These are phyloP conservation scores for Ceratoteleas bidentatus DNA, from an alignment of 1,140 invertebrate genomes.

Conservation along the genomic window DNA sequence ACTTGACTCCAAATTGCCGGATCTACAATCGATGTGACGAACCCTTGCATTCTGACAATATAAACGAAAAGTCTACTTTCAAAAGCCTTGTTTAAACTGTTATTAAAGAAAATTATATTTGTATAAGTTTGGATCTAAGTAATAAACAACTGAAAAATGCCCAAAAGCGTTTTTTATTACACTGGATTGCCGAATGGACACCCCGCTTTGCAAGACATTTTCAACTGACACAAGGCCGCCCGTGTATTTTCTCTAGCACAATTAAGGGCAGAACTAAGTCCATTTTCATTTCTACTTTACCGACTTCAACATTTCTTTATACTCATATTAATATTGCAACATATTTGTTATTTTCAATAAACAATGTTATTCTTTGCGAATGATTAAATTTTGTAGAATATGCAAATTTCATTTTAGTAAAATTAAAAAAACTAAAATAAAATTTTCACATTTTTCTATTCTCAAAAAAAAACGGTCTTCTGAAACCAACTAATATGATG, in stretches of 20 bases:
- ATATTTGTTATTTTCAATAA: too few species aligned
- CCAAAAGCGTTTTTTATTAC: conserved; percentile 50
- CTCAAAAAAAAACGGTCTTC: too few species aligned
- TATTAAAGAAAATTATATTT: conserved; percentile 51
- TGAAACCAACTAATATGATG: too few species aligned
- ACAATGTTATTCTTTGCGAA: too few species aligned
- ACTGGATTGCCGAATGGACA: conserved; percentile 22
- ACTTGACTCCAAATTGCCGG: conserved; percentile 27
- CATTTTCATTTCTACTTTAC: conserved; percentile 4
- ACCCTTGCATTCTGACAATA: conserved; percentile 35
- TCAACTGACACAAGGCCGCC: conserved; percentile 32
- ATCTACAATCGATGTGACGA: conserved; percentile 29
- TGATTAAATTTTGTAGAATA: too few species aligned
- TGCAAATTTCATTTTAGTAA: too few species aligned
- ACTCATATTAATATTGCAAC: too few species aligned
- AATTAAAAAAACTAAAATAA: too few species aligned
- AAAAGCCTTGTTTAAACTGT: conserved; percentile 42
- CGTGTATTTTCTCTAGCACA: conserved; percentile 2
- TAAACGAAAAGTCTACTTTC: conserved; percentile 38
- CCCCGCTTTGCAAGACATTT: conserved; percentile 52
- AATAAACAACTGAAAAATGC: conserved; percentile 53
- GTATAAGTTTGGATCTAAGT: conserved; percentile 55
- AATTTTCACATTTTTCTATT: too few species aligned
- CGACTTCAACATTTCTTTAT: not conserved
- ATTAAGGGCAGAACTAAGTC: not conserved